Evolutionary conservation across 2,797 vertebrate genomes (phyloP), one percentile per base, ranked within the genome.

Genomic region (Nyctibius grandis): DNA sequence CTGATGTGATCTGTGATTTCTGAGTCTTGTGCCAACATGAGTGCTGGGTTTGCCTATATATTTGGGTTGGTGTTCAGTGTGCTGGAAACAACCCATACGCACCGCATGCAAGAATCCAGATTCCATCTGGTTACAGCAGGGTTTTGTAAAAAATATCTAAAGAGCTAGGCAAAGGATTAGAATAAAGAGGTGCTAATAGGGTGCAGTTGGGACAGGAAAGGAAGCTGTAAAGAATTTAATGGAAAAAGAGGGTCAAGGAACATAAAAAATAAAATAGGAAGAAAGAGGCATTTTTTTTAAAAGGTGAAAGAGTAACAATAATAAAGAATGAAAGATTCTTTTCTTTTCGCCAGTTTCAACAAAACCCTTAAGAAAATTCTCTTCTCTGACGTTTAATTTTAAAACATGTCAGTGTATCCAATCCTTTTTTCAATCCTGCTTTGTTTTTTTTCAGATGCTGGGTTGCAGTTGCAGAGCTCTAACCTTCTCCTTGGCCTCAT

Each of bases 131-230:
- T 96, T 94, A 91, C 45, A 90, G 96, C 92, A 45, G 89, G 80
- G 89, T 56, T 97, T 93, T 93, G 95, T 95, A 96, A 96, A 95
- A 92, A 93, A 93, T 80, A 96, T 67, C 95, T 94, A 48, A 92
- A 95, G 92, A 95, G 92, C 77, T 85, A 94, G 95, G 96, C 88
- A 88, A 88, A 86, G 96, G 97, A 96, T 97, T 95, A 97, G 95
- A 97, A 97, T 97, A 97, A 98, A 97, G 97, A 97, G 97, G 97
- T 96, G 97, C 97, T 96, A 97, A 97, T 94, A 96, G 95, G 50
- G 86, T 96, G 89, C 94, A 95, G 86, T 83, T 95, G 96, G 96
- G 97, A 97, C 96, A 96, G 96, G 92, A 96, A 96, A 97, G 97
- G 95, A 96, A 98, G 95, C 94, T 96, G 93, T 94, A 61, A 79